Evolutionary conservation across 2,797 vertebrate species (phyloP), one percentile per base, ranked within the genome.

Genomic region (Acrossocheilus fasciatus): DNA sequence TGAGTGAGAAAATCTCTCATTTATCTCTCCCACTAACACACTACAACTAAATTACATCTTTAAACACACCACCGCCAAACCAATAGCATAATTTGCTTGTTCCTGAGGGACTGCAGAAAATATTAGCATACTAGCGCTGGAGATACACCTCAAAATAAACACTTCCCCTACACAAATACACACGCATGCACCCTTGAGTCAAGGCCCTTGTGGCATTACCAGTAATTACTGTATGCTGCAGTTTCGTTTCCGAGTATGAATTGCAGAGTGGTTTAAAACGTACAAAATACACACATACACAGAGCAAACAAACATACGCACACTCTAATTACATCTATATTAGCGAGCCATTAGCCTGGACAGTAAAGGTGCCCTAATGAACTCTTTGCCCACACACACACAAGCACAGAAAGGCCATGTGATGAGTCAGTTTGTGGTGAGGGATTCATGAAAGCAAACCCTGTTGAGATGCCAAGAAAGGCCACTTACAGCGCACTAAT

Each of bases 271-370:
- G 43, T 59, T 83, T 83, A 50, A 66, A 84, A 26, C 1, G 23
- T 20, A 54, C 45, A 68, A 14, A 34, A 72, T 12, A 36, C 43
- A 73, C 52, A n/a, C 73, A 41, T 36, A 69, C 57, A 23, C 34
- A 41, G 1, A 59, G 69, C 75, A 82, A 85, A 82, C 50, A 50
- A 82, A 72, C 80, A 66, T 82, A 62, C 18, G 64, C 66, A 12
- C 4, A 3, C 57, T 45, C 39, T 69, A 77, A 86, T 76, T 66
- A 20, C 82, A 87, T 82, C 85, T 85, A 73, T 18, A 76, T 87
- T 87, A 83, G 66, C 87, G 87, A 92, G 91, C 90, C 86, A 89
- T 88, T 83, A 75, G 88, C 87, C 90, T 52, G 80, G 81, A 84
- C 45, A 72, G 75, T 87, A 82, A 80, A 57, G 52, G 15, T 68